phyloP scores from a whole-genome alignment of 1,140 invertebrate species.

The Portunus trituberculatus region DNA sequence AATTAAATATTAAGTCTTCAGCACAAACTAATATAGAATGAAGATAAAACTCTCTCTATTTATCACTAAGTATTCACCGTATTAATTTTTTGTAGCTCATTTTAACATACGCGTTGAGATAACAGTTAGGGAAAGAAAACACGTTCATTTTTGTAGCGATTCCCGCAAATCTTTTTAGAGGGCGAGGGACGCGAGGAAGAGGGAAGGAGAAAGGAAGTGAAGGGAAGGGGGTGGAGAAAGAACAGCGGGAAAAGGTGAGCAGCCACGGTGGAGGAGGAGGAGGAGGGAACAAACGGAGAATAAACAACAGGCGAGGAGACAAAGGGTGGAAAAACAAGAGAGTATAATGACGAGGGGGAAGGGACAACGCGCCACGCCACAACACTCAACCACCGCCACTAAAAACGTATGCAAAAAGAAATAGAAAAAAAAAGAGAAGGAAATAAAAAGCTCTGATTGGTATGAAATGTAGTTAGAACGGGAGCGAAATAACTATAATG shows the following conservation, averaged over 20 bases:
- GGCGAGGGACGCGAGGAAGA: not conserved
- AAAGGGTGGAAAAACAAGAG: not conserved
- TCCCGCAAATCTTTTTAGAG: not conserved
- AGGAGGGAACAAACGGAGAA: slow-evolving; percentile 12
- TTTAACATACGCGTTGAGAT: not conserved
- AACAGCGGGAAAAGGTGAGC: not conserved
- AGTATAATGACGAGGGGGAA: slow-evolving; percentile 10
- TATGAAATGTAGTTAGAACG: not conserved
- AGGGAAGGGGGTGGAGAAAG: not conserved
- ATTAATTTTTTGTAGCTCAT: too few relatives aligned
- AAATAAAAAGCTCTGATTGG: not conserved
- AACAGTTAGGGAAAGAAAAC: not conserved
- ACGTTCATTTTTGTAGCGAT: too few relatives aligned
- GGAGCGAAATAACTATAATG: not conserved
- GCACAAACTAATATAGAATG: too few relatives aligned
- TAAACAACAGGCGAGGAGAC: not conserved
- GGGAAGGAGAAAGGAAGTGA: not conserved
- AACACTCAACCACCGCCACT: too few relatives aligned
- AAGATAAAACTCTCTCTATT: too few relatives aligned
- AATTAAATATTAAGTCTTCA: too few relatives aligned
- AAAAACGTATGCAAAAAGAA: too few relatives aligned
- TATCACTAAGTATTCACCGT: too few relatives aligned
- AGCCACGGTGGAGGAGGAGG: not conserved
- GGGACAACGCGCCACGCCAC: not conserved
- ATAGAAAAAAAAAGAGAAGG: not conserved